Evolutionary conservation across 2,888 invertebrate genomes (phyloP).

Genomic region (Pomacea canaliculata): DNA sequence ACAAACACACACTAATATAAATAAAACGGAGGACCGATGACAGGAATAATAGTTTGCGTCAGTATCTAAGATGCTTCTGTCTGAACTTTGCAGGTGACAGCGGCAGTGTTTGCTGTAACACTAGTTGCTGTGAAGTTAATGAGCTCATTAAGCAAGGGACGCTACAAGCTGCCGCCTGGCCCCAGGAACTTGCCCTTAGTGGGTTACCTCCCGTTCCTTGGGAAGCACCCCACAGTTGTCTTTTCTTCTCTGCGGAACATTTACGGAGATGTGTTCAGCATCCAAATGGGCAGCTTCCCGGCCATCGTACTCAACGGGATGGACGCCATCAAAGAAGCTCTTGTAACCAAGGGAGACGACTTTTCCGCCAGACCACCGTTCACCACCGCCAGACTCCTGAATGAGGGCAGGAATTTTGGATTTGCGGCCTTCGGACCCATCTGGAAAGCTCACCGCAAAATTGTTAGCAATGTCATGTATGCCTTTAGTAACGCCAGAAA

Average conservation of each 20-base stretch:
- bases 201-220: conserved; percentile 36
- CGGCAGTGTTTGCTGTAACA: neutral
- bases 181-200: conserved; percentile 39
- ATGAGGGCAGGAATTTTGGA: conserved; percentile 21
- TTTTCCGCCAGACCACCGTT: conserved; percentile 34
- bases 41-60: no score
- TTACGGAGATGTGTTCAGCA: conserved; percentile 37
- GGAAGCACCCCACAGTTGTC: conserved; percentile 28
- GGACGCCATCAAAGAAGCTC: conserved; percentile 29
- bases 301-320: conserved; percentile 39
- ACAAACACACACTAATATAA: no score
- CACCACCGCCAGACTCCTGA: conserved; percentile 21
- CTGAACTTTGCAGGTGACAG: neutral
- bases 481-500: conserved; percentile 21
- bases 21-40: no score
- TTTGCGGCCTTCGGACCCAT: conserved; percentile 14
- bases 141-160: neutral
- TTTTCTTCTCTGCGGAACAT: conserved; percentile 24
- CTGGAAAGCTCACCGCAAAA: conserved; percentile 29
- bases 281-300: conserved; percentile 36
- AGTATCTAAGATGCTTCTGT: no score
- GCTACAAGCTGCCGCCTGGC: conserved; percentile 31
- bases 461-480: conserved; percentile 26
- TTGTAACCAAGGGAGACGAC: conserved; percentile 24
- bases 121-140: neutral